Percentiles rank a stretch among this genome's conserved stretches.
Evolutionary conservation across 2,888 invertebrate species (phyloP).

Genomic region (Drosophila picticornis): DNA sequence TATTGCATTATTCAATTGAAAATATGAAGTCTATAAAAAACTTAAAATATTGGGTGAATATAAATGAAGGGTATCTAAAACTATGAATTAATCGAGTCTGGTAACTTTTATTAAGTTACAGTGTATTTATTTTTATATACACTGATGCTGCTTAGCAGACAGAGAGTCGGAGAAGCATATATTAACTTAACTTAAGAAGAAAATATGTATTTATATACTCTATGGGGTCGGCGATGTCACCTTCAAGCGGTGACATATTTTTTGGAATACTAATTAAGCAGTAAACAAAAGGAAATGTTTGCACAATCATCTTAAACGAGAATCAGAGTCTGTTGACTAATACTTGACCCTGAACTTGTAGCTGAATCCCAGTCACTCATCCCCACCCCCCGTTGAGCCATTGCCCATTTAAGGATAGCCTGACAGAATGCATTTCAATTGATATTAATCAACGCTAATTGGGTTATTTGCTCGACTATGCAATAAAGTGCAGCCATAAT

Average conservation of each 20-base stretch:
- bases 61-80: background rate
- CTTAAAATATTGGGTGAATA: background rate
- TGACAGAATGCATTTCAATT: slow-evolving; percentile 76
- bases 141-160: background rate
- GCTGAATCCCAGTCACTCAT: background rate
- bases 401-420: slow-evolving; percentile 29
- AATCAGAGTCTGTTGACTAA: slow-evolving; percentile 4
- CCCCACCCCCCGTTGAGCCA: background rate
- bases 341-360: slow-evolving; percentile 72
- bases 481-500: slow-evolving; percentile 77
- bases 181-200: background rate
- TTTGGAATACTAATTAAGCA: background rate
- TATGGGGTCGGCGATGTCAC: background rate
- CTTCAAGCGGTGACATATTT: background rate
- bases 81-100: background rate
- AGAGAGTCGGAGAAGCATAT: background rate
- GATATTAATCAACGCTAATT: slow-evolving; percentile 77
- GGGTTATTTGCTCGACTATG: slow-evolving; percentile 79
- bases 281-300: slow-evolving; percentile 5
- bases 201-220: background rate
- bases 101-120: background rate
- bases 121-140: background rate
- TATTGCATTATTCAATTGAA: background rate
- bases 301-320: slow-evolving; percentile 6
- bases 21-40: background rate